Evolutionary conservation across 1,140 invertebrate genomes (phyloP).

Genomic region (Diachasma alloeum): DNA sequence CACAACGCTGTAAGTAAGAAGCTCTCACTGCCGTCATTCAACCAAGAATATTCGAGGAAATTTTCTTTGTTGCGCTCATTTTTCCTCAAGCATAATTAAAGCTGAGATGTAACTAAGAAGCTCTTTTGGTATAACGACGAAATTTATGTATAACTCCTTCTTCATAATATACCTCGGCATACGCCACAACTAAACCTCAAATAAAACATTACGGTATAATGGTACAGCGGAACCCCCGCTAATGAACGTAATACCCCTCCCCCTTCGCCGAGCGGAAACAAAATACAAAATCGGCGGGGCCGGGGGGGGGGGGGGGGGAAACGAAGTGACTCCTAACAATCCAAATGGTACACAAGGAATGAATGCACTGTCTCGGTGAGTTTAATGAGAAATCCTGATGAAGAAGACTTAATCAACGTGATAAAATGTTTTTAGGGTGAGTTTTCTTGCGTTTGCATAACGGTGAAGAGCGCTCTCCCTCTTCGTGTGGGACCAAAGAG

Average conservation of each 20-base stretch:
- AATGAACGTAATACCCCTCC: background rate
- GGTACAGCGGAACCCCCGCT: background rate
- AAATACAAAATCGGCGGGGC: background rate
- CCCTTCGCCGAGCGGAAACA: background rate
- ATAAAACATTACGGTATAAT: background rate
- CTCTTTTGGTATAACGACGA: background rate
- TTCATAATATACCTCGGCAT: background rate
- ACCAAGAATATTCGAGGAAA: background rate
- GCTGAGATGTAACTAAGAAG: background rate
- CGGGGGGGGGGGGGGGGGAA: background rate
- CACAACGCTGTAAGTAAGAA: background rate
- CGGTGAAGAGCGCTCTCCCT: background rate
- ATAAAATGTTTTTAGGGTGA: conserved; percentile 20
- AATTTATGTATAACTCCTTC: background rate
- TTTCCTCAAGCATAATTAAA: background rate
- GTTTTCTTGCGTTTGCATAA: background rate
- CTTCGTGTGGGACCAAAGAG: background rate
- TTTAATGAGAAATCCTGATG: conserved; percentile 27
- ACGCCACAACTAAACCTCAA: background rate
- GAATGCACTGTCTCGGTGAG: background rate
- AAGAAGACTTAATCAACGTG: conserved; percentile 29
- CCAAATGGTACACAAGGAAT: background rate
- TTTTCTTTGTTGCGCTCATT: background rate
- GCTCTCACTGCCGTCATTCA: background rate
- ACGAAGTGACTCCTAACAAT: background rate